phyloP scores from a whole-genome alignment of 2,113 vertebrate species.

The Heterotis niloticus region DNA sequence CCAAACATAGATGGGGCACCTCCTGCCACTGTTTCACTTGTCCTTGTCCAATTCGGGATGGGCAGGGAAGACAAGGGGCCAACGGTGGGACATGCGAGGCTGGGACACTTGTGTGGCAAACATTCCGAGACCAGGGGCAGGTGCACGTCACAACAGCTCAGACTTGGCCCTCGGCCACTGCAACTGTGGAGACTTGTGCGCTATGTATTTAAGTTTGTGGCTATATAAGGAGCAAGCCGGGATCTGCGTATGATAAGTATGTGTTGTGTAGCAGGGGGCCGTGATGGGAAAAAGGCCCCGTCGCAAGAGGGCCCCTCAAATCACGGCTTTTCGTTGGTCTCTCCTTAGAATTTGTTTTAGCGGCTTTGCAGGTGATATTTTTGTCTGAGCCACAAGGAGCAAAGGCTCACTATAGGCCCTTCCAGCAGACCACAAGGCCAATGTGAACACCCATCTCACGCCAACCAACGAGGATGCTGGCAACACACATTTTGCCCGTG shows the following conservation, averaged over 20 bases:
- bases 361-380: no score
- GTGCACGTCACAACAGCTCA: not conserved
- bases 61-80: not conserved
- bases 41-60: not conserved
- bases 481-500: no score
- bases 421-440: constrained; percentile 20
- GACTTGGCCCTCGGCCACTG: constrained; percentile 3
- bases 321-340: constrained; percentile 54
- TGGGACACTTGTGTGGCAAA: not conserved
- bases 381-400: no score
- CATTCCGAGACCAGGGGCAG: constrained; percentile 2
- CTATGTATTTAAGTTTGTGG: constrained; percentile 30
- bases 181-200: constrained; percentile 16
- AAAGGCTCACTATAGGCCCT: constrained; percentile 40
- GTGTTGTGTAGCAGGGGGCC: constrained; percentile 37
- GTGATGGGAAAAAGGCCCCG: constrained; percentile 25
- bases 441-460: not conserved
- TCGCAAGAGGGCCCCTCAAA: constrained; percentile 54
- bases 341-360: constrained; percentile 10
- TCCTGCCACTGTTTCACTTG: not conserved
- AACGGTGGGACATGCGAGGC: not conserved
- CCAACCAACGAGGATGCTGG: not conserved
- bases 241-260: constrained; percentile 66
- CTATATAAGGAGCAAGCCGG: constrained; percentile 60
- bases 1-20: constrained; percentile 4